These are phyloP conservation scores for Tragelaphus eurycerus DNA, from an alignment of 2,797 vertebrate genomes.

Conservation along the genomic window DNA sequence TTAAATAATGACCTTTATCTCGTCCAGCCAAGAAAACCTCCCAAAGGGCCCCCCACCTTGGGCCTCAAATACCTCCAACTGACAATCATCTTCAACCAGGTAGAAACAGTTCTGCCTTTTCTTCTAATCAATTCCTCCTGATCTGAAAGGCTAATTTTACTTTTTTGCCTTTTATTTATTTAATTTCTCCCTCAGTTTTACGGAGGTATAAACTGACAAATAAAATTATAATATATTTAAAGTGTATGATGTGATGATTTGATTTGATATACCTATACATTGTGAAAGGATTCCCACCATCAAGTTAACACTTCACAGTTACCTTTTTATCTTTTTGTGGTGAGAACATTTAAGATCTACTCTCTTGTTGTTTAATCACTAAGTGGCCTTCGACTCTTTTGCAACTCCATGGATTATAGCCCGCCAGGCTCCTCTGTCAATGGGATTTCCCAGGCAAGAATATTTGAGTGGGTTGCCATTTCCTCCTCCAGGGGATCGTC, in stretches of 20 bases:
- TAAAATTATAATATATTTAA: neutral
- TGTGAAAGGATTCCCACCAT: neutral
- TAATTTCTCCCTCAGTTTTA: neutral
- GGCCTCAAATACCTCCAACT: neutral
- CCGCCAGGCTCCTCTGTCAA: neutral
- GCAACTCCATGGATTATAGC: neutral
- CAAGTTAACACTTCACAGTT: neutral
- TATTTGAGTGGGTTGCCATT: neutral
- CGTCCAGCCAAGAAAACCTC: neutral
- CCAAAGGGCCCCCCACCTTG: neutral
- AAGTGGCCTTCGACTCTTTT: neutral
- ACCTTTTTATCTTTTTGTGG: neutral
- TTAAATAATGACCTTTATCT: constrained; percentile 23
- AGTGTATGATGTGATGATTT: neutral
- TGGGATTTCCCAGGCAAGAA: neutral
- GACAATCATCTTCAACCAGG: neutral
- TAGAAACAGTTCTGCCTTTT: constrained; percentile 7
- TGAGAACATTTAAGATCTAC: neutral
- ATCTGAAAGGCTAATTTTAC: neutral
- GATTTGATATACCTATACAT: neutral
- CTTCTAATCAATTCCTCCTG: neutral
- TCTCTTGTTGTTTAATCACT: neutral
- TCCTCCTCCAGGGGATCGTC: neutral
- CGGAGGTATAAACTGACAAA: neutral
- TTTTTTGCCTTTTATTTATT: neutral